Base-by-base conservation (phyloP, 1,140 invertebrate species). In the Pogonognathellus flavescens region DNA sequence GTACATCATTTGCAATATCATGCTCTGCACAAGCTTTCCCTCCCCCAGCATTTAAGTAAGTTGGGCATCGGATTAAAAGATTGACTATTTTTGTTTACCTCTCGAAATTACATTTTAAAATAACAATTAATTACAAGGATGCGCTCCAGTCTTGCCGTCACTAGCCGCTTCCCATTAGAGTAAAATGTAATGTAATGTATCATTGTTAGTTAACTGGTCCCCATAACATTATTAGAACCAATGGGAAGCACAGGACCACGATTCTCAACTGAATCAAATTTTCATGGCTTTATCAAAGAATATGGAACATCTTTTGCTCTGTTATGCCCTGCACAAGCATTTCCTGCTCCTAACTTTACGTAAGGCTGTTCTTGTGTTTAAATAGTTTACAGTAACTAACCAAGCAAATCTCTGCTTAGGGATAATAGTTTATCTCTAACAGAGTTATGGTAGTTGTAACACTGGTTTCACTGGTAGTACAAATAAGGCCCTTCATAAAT, bases 181-280 rank as follows among this genome's bases (percentile, higher is more conserved):
- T 20, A 22, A 25, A 66, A 66, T 20, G 0, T 25, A 22, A 3
- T 20, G 5, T 66, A 20, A 20, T 60, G n/a, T 1, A n/a, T 18
- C 1, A 25, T 25, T 66, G 7, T 20, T 8, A 25, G 31, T 41
- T 41, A n/a, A 57, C 2, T 14, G 53, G 11, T n/a, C n/a, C n/a
- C n/a, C n/a, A n/a, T n/a, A 57, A 57, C 14, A 41, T 60, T 22
- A 41, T 14, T 80, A 95, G 94, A 95, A 90, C 94, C 94, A 84
- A 93, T 95, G 87, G 94, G 94, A 89, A 93, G 92, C 72, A 94
- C 95, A 83, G 92, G 93, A 59, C 95, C 95, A 31, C 94, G 95
- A 91, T 93, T 96, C 90, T 94, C 94, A 62, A 93, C 92, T 87
- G 90, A 88, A 87, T 80, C 88, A 18, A 84, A 84, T 52, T 83